A percentile compares a stretch with the other conserved stretches of the same genome.
These are phyloP conservation scores for Oegoconia quadripuncta DNA, from an alignment of 2,888 invertebrate species.

Conservation along the genomic window DNA sequence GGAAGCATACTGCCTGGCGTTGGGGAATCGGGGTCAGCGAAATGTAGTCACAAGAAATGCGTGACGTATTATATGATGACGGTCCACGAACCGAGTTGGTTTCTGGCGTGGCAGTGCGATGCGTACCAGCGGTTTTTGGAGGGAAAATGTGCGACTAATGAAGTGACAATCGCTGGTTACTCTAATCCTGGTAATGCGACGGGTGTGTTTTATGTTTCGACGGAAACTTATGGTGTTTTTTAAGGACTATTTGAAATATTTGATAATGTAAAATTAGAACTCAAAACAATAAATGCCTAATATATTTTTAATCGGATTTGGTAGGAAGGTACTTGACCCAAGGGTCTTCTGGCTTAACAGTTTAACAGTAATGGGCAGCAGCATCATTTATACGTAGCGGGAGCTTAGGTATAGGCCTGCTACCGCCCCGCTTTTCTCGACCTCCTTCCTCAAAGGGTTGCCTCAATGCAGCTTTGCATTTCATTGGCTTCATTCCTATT, in stretches of 20 bases:
- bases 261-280: neutral
- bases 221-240: slow-evolving; percentile 46
- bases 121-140: slow-evolving; percentile 48
- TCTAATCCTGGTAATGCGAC: slow-evolving; percentile 64
- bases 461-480: too few relatives aligned
- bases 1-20: slow-evolving; percentile 51
- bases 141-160: slow-evolving; percentile 53
- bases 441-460: too few relatives aligned
- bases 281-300: too few relatives aligned
- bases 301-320: too few relatives aligned
- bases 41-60: slow-evolving; percentile 68
- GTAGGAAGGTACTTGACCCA: too few relatives aligned
- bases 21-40: slow-evolving; percentile 58
- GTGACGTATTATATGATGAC: slow-evolving; percentile 55
- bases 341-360: too few relatives aligned
- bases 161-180: slow-evolving; percentile 63
- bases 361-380: too few relatives aligned
- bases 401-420: too few relatives aligned
- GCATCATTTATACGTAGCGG: too few relatives aligned
- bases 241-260: slow-evolving; percentile 11
- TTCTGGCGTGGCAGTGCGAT: slow-evolving; percentile 58
- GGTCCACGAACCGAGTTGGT: slow-evolving; percentile 49
- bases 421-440: too few relatives aligned
- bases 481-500: too few relatives aligned
- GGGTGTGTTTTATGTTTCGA: slow-evolving; percentile 63